Base-by-base conservation (phyloP, 2,888 invertebrate species). In the Oligia strigilis region DNA sequence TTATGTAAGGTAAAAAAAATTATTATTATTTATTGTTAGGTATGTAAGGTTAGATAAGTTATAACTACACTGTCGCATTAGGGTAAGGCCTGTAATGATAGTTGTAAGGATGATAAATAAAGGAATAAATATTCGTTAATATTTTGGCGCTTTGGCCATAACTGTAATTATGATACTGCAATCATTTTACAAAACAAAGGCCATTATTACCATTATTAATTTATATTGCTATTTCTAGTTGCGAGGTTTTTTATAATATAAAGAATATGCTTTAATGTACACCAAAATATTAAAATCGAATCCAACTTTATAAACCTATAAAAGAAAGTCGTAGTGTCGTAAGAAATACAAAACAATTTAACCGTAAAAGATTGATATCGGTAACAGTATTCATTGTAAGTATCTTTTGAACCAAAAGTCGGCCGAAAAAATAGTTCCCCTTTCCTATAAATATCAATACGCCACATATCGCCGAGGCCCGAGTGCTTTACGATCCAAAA, bases 401-500 rank as follows among this genome's bases (percentile, higher is more conserved):
- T 29, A 49, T 62, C 81, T 89, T 80, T 84, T 87, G 83, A 81
- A 76, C 29, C 60, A 75, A 49, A 78, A 76, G 71, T 65, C 49
- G 73, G 11, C 19, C 49, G 69, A 75, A 73, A 84, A 87, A 84
- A 80, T 29, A 2, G n/a, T 72, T 82, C 81, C 87, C 80, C 71
- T 69, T 76, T 64, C 58, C 62, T 36, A 85, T 77, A 83, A 85
- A 85, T 86, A 85, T 85, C 77, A 80, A 82, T 80, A 85, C 83
- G 85, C 80, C 83, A 85, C 75, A 80, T 70, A 80, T 74, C 43
- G 43, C 29, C 74, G 80, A 77, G 89, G 89, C 89, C 83, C 89
- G 89, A 89, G 82, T 88, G 69, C 70, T 89, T 89, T 89, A 89
- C 89, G 88, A 89, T 74, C 88, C 85, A 88, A 89, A 89, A 89